Evolutionary conservation across 2,113 vertebrate species (phyloP).

Genomic region (Neodontobutis hainanensis): DNA sequence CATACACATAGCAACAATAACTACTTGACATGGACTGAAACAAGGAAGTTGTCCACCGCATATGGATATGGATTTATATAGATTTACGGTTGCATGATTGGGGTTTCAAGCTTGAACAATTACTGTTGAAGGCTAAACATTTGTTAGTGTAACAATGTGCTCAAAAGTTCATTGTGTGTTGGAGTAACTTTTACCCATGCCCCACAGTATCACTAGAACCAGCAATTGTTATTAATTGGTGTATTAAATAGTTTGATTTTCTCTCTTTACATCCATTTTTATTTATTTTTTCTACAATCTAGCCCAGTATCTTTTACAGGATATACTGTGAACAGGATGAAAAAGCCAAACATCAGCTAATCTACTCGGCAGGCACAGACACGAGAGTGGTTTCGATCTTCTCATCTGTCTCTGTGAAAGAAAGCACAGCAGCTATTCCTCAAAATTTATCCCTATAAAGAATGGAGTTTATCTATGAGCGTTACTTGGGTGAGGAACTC

Average conservation of each 20-base stretch:
- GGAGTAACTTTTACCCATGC: too few species aligned
- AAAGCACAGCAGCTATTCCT: constrained; percentile 5
- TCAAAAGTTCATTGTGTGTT: too few species aligned
- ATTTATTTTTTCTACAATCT: background rate
- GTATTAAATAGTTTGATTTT: background rate
- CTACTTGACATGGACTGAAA: background rate
- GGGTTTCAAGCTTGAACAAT: too few species aligned
- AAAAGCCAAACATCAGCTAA: constrained; percentile 13
- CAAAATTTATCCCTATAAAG: constrained; percentile 16
- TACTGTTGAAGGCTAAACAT: too few species aligned
- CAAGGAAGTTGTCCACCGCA: too few species aligned
- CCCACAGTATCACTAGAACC: too few species aligned
- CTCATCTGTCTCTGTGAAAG: constrained; percentile 8
- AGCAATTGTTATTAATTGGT: background rate
- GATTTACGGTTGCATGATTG: too few species aligned
- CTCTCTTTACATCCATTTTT: background rate
- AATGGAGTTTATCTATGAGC: constrained; percentile 9
- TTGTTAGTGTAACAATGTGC: too few species aligned
- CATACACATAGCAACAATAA: background rate
- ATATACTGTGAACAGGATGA: background rate
- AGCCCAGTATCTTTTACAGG: constrained; percentile 2
- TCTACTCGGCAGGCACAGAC: constrained; percentile 10
- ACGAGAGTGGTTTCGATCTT: constrained; percentile 10
- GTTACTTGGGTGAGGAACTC: constrained; percentile 5
- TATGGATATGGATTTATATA: too few species aligned